phyloP scores from a whole-genome alignment of 2,888 invertebrate species.

The Agriopis aurantiaria region DNA sequence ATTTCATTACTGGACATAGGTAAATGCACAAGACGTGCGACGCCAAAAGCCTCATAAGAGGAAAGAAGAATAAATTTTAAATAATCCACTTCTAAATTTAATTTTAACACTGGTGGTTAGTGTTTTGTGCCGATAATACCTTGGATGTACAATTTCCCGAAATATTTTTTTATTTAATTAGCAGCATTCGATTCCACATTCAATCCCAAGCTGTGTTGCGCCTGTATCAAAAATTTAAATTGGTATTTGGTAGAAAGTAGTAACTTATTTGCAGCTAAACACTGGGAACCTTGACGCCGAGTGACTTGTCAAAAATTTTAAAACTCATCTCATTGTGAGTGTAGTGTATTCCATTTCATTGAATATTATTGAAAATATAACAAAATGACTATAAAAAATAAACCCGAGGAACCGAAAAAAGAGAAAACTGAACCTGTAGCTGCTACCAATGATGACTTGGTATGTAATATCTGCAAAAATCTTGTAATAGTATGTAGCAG shows the following conservation, averaged over 20 bases:
- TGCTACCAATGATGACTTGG: constrained; percentile 81
- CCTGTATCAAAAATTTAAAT: neutral
- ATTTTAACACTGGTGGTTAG: too few species aligned
- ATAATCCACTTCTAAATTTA: too few species aligned
- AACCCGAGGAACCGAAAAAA: constrained; percentile 80
- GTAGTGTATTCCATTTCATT: constrained; percentile 34
- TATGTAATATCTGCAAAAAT: constrained; percentile 50
- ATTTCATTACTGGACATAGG: too few species aligned
- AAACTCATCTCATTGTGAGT: constrained; percentile 60
- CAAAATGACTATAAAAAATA: constrained; percentile 81
- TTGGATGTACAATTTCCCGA: too few species aligned
- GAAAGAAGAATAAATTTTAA: too few species aligned
- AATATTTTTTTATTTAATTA: too few species aligned
- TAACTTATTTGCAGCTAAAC: neutral
- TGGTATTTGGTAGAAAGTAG: neutral
- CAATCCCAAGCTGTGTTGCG: too few species aligned
- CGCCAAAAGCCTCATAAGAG: too few species aligned
- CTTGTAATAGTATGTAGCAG: neutral
- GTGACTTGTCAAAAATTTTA: constrained; percentile 80
- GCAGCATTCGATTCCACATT: too few species aligned
- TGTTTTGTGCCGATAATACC: too few species aligned
- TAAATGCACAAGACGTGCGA: too few species aligned
- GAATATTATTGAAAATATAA: constrained; percentile 19
- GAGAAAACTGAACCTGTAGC: constrained; percentile 77
- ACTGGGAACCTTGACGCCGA: neutral